phyloP scores from a whole-genome alignment of 1,140 invertebrate species.

The silkworm (Bombyx mori) region DNA sequence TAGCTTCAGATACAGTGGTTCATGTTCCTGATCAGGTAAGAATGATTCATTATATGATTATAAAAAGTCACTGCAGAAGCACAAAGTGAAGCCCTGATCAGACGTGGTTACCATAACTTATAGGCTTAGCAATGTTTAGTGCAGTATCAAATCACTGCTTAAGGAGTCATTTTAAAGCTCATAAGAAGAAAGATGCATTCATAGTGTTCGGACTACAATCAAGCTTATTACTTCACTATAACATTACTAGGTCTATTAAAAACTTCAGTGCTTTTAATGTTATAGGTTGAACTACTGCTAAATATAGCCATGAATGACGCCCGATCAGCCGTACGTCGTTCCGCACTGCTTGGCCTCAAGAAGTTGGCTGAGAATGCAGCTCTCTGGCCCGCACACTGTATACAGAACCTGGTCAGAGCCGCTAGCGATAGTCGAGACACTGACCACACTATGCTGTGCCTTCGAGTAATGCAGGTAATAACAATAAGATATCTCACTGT shows the following conservation, averaged over 20 bases:
- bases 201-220: no score
- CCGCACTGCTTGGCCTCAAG: slow-evolving; percentile 82
- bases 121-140: no score
- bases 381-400: slow-evolving; percentile 40
- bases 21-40: slow-evolving; percentile 90
- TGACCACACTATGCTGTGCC: slow-evolving; percentile 43
- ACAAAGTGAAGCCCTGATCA: no score
- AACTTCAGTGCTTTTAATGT: background rate
- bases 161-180: no score
- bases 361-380: slow-evolving; percentile 77
- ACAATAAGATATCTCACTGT: no score
- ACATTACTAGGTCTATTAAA: no score
- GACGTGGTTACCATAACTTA: no score
- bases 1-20: slow-evolving; percentile 90
- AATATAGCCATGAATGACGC: slow-evolving; percentile 49
- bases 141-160: no score
- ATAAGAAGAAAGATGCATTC: no score
- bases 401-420: slow-evolving; percentile 33
- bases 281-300: slow-evolving; percentile 48
- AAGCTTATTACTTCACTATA: no score
- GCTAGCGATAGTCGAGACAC: slow-evolving; percentile 29
- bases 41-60: background rate
- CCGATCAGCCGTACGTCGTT: slow-evolving; percentile 75
- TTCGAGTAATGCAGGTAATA: slow-evolving; percentile 54
- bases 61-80: background rate